A percentile compares a stretch with the other conserved stretches of the same genome.
Evolutionary conservation across 2,113 vertebrate genomes (phyloP).

Genomic region (Burhinus bistriatus): DNA sequence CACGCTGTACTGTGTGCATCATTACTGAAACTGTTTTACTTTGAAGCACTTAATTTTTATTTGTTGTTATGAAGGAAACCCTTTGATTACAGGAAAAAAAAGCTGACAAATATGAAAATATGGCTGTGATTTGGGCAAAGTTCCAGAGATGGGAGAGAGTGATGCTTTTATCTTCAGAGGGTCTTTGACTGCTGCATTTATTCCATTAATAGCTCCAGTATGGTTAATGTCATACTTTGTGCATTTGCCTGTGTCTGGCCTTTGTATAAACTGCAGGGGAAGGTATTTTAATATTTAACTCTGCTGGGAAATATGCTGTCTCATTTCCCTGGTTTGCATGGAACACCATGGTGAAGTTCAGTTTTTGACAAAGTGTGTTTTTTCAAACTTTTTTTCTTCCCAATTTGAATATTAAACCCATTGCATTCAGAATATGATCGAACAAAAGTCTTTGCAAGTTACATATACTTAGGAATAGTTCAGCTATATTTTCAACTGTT

Average conservation of each 20-base stretch:
- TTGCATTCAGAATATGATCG: background rate
- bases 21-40: slow-evolving; percentile 55
- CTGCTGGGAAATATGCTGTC: background rate
- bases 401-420: background rate
- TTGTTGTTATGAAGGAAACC: slow-evolving; percentile 71
- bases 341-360: background rate
- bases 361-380: background rate
- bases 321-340: background rate
- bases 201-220: slow-evolving; percentile 65
- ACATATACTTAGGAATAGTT: background rate
- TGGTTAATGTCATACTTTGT: slow-evolving; percentile 49
- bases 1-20: slow-evolving; percentile 39
- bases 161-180: slow-evolving; percentile 71
- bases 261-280: slow-evolving; percentile 30
- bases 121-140: slow-evolving; percentile 68
- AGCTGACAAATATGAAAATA: slow-evolving; percentile 70
- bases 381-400: background rate
- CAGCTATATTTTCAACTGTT: background rate
- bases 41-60: slow-evolving; percentile 75
- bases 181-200: slow-evolving; percentile 69
- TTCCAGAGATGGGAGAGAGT: slow-evolving; percentile 68
- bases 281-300: slow-evolving; percentile 37
- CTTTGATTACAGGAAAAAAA: slow-evolving; percentile 51
- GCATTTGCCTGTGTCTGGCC: slow-evolving; percentile 36
- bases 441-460: background rate